These are phyloP conservation scores for Gasterosteus aculeatus DNA, from an alignment of 2,113 vertebrate genomes.

Conservation along the genomic window DNA sequence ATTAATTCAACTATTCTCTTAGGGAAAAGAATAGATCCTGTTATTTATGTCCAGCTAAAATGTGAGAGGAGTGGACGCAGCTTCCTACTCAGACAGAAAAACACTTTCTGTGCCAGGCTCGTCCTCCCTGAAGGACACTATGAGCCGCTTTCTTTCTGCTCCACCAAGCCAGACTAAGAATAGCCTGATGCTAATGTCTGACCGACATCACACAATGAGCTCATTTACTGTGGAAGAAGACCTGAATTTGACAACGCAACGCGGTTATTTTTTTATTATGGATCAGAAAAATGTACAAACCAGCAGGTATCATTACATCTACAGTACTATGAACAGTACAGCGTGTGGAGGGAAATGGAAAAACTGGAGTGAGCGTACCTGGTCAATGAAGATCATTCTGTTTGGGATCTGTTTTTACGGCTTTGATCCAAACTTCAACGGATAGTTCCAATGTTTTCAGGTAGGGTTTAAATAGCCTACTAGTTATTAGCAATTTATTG, in stretches of 20 bases:
- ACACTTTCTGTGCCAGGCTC: constrained; percentile 40
- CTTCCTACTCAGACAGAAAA: constrained; percentile 43
- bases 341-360: no score
- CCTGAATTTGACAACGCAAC: constrained; percentile 3
- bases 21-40: neutral
- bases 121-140: constrained; percentile 37
- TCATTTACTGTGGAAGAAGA: constrained; percentile 46
- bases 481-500: neutral
- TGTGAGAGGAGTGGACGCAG: constrained; percentile 3
- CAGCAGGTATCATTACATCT: neutral
- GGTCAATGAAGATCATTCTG: no score
- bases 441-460: neutral
- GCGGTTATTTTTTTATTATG: neutral
- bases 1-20: neutral
- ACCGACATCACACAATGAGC: constrained; percentile 58
- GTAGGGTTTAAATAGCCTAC: neutral
- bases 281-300: neutral
- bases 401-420: neutral
- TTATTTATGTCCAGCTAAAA: constrained; percentile 23
- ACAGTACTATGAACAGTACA: no score
- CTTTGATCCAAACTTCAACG: neutral
- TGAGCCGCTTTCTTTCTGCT: constrained; percentile 13
- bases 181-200: constrained; percentile 58
- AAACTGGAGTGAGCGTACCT: no score
- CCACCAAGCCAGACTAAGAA: constrained; percentile 42